Conservation (phyloP, 2,888 invertebrate genomes). For the Drosophila prostipennis region DNA sequence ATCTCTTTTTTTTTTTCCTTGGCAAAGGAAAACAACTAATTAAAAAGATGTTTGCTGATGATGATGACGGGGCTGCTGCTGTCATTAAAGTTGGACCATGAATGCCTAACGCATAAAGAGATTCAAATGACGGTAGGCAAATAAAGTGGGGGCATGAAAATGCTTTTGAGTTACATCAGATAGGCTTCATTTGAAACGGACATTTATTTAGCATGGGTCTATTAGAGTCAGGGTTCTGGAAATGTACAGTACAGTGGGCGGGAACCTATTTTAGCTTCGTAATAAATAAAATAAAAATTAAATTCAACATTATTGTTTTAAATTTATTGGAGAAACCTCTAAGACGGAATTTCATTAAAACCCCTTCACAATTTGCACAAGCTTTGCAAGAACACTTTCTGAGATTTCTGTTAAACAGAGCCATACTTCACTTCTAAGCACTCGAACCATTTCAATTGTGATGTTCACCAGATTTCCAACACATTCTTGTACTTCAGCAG, state of each 20-base stretch:
- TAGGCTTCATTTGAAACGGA: constrained; percentile 2
- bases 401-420: background rate
- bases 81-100: constrained; percentile 22
- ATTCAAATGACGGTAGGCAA: constrained; percentile 10
- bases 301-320: too few species aligned
- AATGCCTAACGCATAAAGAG: constrained; percentile 12
- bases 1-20: constrained; percentile 32
- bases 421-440: constrained; percentile 4
- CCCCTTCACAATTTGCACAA: background rate
- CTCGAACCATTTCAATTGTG: constrained; percentile 2
- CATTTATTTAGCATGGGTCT: constrained; percentile 11
- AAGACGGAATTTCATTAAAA: background rate
- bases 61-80: constrained; percentile 11
- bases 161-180: constrained; percentile 8
- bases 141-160: constrained; percentile 18
- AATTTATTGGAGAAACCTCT: too few species aligned
- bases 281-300: too few species aligned
- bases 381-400: background rate
- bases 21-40: constrained; percentile 58
- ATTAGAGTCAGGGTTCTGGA: background rate
- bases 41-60: constrained; percentile 64
- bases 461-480: constrained; percentile 19
- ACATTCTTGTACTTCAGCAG: constrained; percentile 18
- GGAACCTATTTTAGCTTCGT: too few species aligned
- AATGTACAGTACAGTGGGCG: background rate